These are phyloP conservation scores for Thymelicus sylvestris DNA, from an alignment of 2,888 invertebrate genomes.

Conservation along the genomic window DNA sequence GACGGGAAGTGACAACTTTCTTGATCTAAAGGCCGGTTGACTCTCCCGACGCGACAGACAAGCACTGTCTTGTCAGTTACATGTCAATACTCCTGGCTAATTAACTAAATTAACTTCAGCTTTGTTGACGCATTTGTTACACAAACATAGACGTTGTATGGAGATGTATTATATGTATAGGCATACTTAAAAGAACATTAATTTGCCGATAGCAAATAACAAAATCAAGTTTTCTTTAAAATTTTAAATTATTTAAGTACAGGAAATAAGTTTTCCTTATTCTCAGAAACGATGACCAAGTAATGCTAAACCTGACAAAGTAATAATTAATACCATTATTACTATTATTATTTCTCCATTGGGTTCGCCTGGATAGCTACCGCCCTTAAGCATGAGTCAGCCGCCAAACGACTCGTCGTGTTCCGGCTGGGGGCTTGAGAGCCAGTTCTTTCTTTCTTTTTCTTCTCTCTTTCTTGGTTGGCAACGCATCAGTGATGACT, in stretches of 20 bases:
- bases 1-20: constrained; percentile 35
- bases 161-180: neutral
- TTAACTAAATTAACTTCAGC: neutral
- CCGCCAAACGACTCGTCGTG: too few species aligned
- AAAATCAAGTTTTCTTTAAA: neutral
- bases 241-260: neutral
- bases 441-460: too few species aligned
- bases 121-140: neutral
- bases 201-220: neutral
- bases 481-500: too few species aligned
- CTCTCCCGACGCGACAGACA: neutral
- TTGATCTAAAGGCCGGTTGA: constrained; percentile 4
- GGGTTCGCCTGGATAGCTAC: too few species aligned
- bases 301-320: too few species aligned
- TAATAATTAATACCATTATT: too few species aligned
- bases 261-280: neutral
- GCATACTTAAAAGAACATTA: too few species aligned
- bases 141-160: neutral
- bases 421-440: too few species aligned
- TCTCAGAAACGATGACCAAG: too few species aligned
- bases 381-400: too few species aligned
- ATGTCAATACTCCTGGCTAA: constrained; percentile 17
- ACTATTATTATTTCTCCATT: too few species aligned
- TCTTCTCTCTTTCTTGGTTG: too few species aligned
- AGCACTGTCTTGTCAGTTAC: constrained; percentile 16